A percentile compares a stretch with the other conserved stretches of the same genome.
These are phyloP conservation scores for Silurus glanis DNA, from an alignment of 2,113 vertebrate species.

Conservation along the genomic window DNA sequence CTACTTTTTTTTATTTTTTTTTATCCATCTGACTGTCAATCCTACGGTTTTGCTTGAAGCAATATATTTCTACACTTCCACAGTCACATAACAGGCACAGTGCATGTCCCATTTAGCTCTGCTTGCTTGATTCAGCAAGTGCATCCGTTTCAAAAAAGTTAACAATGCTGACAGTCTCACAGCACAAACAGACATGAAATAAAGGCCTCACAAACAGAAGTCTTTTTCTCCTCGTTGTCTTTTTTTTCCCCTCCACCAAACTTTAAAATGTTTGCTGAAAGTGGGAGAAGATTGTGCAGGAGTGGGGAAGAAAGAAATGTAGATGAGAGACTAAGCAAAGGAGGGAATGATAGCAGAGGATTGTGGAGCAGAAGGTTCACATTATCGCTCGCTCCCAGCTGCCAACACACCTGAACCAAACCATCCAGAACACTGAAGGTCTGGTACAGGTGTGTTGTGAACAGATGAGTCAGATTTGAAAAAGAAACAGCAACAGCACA, in stretches of 20 bases:
- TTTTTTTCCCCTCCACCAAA: slow-evolving; percentile 8
- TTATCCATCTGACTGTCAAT: not conserved
- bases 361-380: not conserved
- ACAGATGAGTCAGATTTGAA: slow-evolving; percentile 14
- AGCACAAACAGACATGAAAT: slow-evolving; percentile 36
- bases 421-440: not conserved
- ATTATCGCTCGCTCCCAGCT: not conserved
- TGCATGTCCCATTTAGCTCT: slow-evolving; percentile 38
- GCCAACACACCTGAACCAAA: not conserved
- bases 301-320: slow-evolving; percentile 20
- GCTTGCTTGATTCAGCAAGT: slow-evolving; percentile 27
- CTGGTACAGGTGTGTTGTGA: slow-evolving; percentile 2
- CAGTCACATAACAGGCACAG: slow-evolving; percentile 10
- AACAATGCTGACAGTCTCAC: slow-evolving; percentile 35
- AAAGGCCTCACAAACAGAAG: slow-evolving; percentile 10
- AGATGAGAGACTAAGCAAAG: slow-evolving; percentile 1
- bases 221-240: slow-evolving; percentile 23
- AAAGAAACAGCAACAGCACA: not conserved
- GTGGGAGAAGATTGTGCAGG: slow-evolving; percentile 6
- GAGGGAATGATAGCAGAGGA: slow-evolving; percentile 18
- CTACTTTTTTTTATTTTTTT: not conserved
- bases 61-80: slow-evolving; percentile 1
- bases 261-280: slow-evolving; percentile 41
- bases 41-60: not conserved
- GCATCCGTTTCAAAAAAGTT: slow-evolving; percentile 35